A percentile compares a stretch with the other conserved stretches of the same genome.
phyloP scores from a whole-genome alignment of 2,797 vertebrate species.

The Halcyon chelicuti region DNA sequence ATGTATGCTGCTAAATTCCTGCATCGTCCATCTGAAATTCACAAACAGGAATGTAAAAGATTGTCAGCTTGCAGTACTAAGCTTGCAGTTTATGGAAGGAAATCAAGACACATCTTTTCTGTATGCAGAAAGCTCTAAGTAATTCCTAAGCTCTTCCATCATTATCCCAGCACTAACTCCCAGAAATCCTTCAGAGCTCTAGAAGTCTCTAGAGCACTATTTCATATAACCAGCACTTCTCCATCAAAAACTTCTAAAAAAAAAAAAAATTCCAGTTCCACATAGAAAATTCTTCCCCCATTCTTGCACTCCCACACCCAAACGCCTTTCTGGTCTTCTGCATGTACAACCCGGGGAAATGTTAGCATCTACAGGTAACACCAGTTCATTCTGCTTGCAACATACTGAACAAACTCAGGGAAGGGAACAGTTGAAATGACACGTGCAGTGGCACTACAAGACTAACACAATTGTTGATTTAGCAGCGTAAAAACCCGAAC shows the following conservation, averaged over 20 bases:
- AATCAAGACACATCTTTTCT: neutral
- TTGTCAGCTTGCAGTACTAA: neutral
- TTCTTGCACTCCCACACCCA: neutral
- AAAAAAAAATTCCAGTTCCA: neutral
- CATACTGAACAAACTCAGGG: neutral
- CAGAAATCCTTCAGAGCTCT: neutral
- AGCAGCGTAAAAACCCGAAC: neutral
- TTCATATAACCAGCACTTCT: neutral
- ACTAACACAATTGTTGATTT: neutral
- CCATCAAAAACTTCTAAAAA: neutral
- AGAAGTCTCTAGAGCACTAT: neutral
- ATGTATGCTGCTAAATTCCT: neutral
- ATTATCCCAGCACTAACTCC: neutral
- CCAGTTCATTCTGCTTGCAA: neutral
- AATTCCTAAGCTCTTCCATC: neutral
- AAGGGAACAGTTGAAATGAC: neutral
- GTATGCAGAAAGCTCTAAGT: neutral
- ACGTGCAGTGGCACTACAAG: neutral
- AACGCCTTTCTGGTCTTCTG: neutral
- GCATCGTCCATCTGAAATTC: neutral
- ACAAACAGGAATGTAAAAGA: neutral
- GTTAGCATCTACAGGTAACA: neutral
- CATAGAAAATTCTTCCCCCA: neutral
- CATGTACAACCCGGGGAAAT: neutral
- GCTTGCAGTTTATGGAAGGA: constrained; percentile 8